A percentile compares a stretch with the other conserved stretches of the same genome.
These are phyloP conservation scores for Miniopterus natalensis DNA, from an alignment of 2,113 vertebrate species.

Conservation along the genomic window DNA sequence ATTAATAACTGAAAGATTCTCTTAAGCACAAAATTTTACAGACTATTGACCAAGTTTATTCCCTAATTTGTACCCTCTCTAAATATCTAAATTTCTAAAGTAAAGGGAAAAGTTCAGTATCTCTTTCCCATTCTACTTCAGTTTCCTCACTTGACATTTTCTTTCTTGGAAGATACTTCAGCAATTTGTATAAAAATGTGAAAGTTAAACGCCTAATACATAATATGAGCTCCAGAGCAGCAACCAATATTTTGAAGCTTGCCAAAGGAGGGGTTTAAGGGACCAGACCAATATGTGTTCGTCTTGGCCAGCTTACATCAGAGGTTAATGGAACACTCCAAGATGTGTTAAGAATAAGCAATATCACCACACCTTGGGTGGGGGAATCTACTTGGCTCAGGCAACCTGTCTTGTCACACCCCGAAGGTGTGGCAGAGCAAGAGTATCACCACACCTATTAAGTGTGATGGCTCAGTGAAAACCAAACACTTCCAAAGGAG, in stretches of 20 bases:
- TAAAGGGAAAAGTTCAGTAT: background rate
- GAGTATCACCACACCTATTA: conserved; percentile 84
- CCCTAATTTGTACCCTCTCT: background rate
- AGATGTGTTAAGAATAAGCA: conserved; percentile 80
- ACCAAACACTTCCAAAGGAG: conserved; percentile 56
- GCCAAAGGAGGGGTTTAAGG: conserved; percentile 7
- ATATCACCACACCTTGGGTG: conserved; percentile 82
- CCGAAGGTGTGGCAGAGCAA: conserved; percentile 85
- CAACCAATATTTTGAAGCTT: conserved; percentile 5
- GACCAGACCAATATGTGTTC: conserved; percentile 50
- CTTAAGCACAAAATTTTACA: background rate
- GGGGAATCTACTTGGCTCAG: conserved; percentile 82
- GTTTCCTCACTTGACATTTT: conserved; percentile 20
- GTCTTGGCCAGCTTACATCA: conserved; percentile 68
- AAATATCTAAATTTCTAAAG: background rate
- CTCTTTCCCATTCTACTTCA: background rate
- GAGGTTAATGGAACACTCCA: conserved; percentile 67
- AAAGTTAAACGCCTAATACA: background rate
- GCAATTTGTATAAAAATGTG: background rate
- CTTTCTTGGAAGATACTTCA: background rate
- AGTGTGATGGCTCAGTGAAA: conserved; percentile 75
- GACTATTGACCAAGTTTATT: background rate
- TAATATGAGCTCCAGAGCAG: background rate
- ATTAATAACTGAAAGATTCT: background rate
- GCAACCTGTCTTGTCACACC: conserved; percentile 78